A percentile compares a stretch with the other conserved stretches of the same genome.
These are phyloP conservation scores for Dendrocincla tyrannina DNA, from an alignment of 2,797 vertebrate species.

Conservation along the genomic window DNA sequence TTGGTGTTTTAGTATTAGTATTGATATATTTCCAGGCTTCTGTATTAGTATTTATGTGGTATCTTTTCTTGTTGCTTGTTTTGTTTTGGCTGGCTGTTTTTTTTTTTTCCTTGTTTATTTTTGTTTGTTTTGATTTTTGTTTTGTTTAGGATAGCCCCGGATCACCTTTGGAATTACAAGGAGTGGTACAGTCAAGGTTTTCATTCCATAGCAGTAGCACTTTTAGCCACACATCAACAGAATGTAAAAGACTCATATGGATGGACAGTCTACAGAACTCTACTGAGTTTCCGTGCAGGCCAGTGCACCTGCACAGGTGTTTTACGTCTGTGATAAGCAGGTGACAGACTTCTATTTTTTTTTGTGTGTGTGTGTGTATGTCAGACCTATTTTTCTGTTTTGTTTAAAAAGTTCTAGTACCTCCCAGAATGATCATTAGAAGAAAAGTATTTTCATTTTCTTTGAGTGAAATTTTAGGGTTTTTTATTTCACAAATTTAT, in stretches of 20 bases:
- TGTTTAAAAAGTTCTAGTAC: background rate
- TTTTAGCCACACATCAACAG: accelerated
- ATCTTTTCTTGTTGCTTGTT: accelerated
- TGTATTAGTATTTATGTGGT: background rate
- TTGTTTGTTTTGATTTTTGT: background rate
- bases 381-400: background rate
- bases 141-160: background rate
- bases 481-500: background rate
- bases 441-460: background rate
- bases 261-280: background rate
- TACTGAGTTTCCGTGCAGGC: background rate
- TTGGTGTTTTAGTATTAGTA: background rate
- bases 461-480: background rate
- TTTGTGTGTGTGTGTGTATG: background rate
- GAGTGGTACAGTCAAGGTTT: background rate
- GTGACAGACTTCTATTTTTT: background rate
- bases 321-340: background rate
- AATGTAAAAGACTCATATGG: background rate
- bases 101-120: background rate
- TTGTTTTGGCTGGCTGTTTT: background rate
- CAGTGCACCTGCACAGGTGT: background rate
- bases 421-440: background rate
- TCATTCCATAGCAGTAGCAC: background rate
- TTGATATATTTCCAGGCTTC: background rate
- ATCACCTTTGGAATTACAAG: background rate